A percentile compares a stretch with the other conserved stretches of the same genome.
Conservation (phyloP, 2,797 vertebrate species). For the Myotis daubentonii region DNA sequence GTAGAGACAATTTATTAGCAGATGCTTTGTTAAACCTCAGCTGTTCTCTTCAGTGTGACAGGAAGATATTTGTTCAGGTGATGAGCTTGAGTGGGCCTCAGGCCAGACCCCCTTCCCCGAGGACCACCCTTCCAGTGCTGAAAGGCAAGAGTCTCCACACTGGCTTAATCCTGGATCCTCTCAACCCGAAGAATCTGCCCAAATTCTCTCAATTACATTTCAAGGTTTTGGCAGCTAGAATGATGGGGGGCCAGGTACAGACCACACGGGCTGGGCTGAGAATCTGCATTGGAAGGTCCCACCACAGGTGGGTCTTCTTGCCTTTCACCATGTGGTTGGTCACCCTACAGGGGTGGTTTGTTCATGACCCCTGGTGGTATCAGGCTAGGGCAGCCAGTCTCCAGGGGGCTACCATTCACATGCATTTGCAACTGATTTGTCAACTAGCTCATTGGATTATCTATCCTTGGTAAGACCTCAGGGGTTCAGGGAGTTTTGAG, state of each 20-base stretch:
- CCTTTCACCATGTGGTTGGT: not conserved
- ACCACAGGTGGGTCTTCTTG: too few relatives aligned
- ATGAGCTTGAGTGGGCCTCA: constrained; percentile 1
- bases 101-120: constrained; percentile 24
- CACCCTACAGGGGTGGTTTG: not conserved
- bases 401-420: not conserved
- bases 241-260: constrained; percentile 34
- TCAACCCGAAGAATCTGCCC: constrained; percentile 41
- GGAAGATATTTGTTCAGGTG: constrained; percentile 67
- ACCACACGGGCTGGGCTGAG: not conserved
- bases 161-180: constrained; percentile 35
- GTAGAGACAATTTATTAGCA: not conserved
- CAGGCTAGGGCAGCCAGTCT: rapidly evolving
- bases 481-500: not conserved
- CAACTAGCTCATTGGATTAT: not conserved
- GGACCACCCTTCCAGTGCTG: constrained; percentile 44
- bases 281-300: not conserved
- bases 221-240: constrained; percentile 71
- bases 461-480: not conserved
- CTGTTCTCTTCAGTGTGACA: constrained; percentile 55
- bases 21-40: constrained; percentile 21
- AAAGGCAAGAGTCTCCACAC: constrained; percentile 48
- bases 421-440: not conserved
- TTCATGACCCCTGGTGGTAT: not conserved
- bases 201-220: constrained; percentile 59